Evolutionary conservation across 1,140 invertebrate genomes (phyloP).

Genomic region (Teleogryllus occipitalis): DNA sequence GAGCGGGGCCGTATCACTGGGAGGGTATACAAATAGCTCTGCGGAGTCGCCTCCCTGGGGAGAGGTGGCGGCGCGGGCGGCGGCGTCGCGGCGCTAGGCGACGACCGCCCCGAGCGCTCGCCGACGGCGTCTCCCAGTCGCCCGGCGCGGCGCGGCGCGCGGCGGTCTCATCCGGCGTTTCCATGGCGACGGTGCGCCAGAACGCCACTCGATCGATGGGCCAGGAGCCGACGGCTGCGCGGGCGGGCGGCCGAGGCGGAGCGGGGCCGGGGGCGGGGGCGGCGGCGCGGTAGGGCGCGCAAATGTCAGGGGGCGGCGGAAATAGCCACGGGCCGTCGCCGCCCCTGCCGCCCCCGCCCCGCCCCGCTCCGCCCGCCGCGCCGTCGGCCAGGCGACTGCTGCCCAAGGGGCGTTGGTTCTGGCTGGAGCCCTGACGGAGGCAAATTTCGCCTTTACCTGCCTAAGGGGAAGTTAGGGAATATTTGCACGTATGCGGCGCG

Average conservation of each 20-base stretch:
- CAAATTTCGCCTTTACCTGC: no score
- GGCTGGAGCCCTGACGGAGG: no score
- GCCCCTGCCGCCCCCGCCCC: neutral
- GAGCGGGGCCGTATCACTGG: no score
- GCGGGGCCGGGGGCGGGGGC: neutral
- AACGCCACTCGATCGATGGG: neutral
- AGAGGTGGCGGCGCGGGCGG: no score
- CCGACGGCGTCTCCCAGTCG: no score
- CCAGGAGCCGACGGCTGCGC: neutral
- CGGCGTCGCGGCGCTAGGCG: neutral
- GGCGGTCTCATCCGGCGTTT: neutral
- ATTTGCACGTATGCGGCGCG: no score
- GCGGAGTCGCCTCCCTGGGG: no score
- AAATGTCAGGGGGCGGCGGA: neutral
- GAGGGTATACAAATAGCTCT: no score
- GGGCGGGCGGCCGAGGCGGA: neutral
- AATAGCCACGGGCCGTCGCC: neutral
- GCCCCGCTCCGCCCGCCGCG: neutral
- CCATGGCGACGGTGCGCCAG: neutral
- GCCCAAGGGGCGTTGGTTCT: no score
- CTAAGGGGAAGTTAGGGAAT: no score
- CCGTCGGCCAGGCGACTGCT: no score
- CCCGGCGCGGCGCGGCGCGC: no score
- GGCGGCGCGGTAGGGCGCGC: neutral
- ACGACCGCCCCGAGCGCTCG: neutral